Evolutionary conservation across 1,140 invertebrate species (phyloP).

Genomic region (Nixonia krombeini): DNA sequence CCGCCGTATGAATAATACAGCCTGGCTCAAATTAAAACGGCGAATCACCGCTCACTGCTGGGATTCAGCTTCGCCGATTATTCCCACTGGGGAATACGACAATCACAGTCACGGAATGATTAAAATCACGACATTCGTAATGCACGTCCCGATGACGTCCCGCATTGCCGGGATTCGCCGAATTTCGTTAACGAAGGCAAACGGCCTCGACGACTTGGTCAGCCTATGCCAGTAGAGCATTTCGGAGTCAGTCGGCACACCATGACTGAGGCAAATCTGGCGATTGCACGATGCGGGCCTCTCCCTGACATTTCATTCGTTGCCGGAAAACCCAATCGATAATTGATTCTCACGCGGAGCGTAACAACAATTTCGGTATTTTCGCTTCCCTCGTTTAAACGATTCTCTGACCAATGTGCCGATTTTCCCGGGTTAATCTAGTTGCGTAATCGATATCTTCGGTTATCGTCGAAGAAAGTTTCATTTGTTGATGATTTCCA

Average conservation of each 20-base stretch:
- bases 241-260: conserved; percentile 15
- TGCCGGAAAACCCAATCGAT: conserved; percentile 6
- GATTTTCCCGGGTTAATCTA: conserved; percentile 40
- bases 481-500: too few relatives aligned
- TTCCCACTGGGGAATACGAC: too few relatives aligned
- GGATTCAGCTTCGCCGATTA: too few relatives aligned
- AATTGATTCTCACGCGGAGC: background rate
- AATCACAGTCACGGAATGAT: conserved; percentile 33
- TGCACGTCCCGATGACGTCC: conserved; percentile 29
- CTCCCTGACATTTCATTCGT: conserved; percentile 27
- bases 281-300: conserved; percentile 18
- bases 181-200: conserved; percentile 30
- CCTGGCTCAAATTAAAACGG: too few relatives aligned
- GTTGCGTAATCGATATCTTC: conserved; percentile 22
- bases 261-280: conserved; percentile 17
- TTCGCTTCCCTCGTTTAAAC: conserved; percentile 33
- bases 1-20: too few relatives aligned
- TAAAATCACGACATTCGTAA: conserved; percentile 41
- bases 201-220: conserved; percentile 25
- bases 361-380: background rate
- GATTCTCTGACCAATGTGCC: conserved; percentile 37
- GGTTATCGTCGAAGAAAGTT: background rate
- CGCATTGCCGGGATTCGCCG: conserved; percentile 33
- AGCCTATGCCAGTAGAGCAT: conserved; percentile 8
- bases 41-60: too few relatives aligned